These are phyloP conservation scores for Macrophya annulata DNA, from an alignment of 2,888 invertebrate genomes.

Conservation along the genomic window DNA sequence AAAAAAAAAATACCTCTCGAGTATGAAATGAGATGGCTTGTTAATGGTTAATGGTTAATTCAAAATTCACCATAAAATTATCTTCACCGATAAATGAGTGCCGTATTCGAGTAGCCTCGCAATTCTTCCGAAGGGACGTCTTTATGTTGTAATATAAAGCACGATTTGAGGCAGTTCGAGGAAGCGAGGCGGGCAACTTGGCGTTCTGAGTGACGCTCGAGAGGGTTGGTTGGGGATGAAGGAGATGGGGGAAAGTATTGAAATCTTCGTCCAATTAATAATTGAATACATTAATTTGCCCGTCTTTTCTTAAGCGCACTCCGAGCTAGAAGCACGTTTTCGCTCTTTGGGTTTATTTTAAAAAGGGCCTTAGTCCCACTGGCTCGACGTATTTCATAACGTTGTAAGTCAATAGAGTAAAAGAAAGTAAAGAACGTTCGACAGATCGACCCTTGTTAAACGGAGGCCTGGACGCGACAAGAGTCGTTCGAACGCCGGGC, in stretches of 20 bases:
- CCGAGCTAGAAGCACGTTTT: conserved; percentile 8
- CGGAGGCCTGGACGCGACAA: conserved; percentile 23
- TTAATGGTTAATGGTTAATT: conserved; percentile 21
- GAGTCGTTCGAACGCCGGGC: conserved; percentile 53
- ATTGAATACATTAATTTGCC: conserved; percentile 57
- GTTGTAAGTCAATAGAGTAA: not conserved
- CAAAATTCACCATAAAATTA: conserved; percentile 31
- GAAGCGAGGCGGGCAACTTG: not conserved
- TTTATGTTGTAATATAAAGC: conserved; percentile 30
- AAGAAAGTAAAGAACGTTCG: conserved; percentile 8
- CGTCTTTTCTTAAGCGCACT: conserved; percentile 40
- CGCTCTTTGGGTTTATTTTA: not conserved
- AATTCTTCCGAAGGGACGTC: conserved; percentile 4
- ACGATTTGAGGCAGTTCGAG: conserved; percentile 8
- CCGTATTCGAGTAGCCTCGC: not conserved
- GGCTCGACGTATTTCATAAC: conserved; percentile 19
- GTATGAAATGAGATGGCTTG: conserved; percentile 16
- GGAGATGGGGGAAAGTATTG: conserved; percentile 35
- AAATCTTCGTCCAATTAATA: conserved; percentile 55
- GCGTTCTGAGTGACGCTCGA: conserved; percentile 11
- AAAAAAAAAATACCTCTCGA: not conserved
- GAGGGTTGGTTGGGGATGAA: not conserved
- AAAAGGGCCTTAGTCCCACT: conserved; percentile 24
- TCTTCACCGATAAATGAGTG: conserved; percentile 16
- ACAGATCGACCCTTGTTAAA: conserved; percentile 7